Base-by-base conservation (phyloP, 2,888 invertebrate genomes). In the Andrena camellia region DNA sequence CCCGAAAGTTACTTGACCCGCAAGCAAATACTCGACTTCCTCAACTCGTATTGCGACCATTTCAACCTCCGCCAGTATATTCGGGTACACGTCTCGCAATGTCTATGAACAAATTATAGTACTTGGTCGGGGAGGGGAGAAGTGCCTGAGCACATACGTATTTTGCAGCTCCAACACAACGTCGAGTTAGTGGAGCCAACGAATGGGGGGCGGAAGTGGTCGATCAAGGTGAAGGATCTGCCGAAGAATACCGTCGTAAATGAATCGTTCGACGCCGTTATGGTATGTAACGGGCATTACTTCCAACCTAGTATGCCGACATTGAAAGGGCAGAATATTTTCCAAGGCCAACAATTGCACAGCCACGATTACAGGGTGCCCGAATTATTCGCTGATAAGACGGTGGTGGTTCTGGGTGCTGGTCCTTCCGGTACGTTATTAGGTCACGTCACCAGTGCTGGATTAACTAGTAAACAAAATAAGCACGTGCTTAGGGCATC, bases 1-100 rank as follows among this genome's bases (percentile, higher is more conserved):
- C 94, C 96, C 8, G 95, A 95, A 88, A 98, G 98, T 0, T 98
- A 97, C 91, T 94, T 98, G 1, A 95, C 95, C 0, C 97, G 97
- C 29, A 95, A 96, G 68, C 96, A 97, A 83, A 97, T 98, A 93
- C 94, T 97, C 42, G 94, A 96, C 0, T 98, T 97, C 91, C 94
- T 98, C 3, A 95, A 96, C 88, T 94, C 95, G 1, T 98, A 97
- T 91, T 95, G 97, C 0, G 95, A 96, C 74, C 95, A 96, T 86
- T 97, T 97, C 91, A 94, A 96, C 13, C 94, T 98, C 62, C 95
- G 95, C 20, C 92, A 95, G 62, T 94, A 95, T 85, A 97, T 97
- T 66, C 95, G 96, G 94, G 97, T 97, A 93, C 8, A 5, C 3
- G 5, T 42, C 4, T 42, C 42, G 42, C 42, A 13, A 13, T 42